Evolutionary conservation across 2,113 vertebrate species (phyloP).

Genomic region (Tupaia tana): DNA sequence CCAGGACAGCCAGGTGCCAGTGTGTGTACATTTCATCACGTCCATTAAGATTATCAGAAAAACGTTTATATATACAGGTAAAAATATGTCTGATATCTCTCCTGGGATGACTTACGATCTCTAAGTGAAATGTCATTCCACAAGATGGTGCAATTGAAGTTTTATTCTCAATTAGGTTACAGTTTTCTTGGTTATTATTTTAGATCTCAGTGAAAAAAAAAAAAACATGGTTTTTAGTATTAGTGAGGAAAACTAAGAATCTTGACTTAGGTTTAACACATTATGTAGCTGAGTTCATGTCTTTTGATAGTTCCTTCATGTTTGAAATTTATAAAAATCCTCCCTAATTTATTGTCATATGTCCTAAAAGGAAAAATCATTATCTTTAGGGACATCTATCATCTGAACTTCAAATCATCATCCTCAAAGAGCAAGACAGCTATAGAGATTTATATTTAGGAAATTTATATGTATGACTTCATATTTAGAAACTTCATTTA

Average conservation of each 20-base stretch:
- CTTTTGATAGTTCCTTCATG: neutral
- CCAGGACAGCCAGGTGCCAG: neutral
- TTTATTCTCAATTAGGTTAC: neutral
- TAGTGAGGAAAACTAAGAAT: neutral
- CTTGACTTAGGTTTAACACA: neutral
- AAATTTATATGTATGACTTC: neutral
- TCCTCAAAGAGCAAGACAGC: neutral
- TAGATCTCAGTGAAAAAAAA: neutral
- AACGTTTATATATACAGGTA: neutral
- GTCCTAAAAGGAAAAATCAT: neutral
- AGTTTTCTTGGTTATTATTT: slow-evolving; percentile 15
- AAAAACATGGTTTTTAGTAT: neutral
- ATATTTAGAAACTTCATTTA: neutral
- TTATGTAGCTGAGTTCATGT: neutral
- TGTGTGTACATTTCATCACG: neutral
- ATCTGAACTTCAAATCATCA: neutral
- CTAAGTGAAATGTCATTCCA: neutral
- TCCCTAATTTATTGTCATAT: neutral
- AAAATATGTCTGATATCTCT: neutral
- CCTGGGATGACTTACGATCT: neutral
- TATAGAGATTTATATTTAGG: neutral
- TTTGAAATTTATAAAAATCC: neutral
- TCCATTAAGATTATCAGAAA: neutral
- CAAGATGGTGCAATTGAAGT: neutral
- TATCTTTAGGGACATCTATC: neutral